Base-by-base conservation (phyloP, 1,140 invertebrate species). In the Drosophila pachea region DNA sequence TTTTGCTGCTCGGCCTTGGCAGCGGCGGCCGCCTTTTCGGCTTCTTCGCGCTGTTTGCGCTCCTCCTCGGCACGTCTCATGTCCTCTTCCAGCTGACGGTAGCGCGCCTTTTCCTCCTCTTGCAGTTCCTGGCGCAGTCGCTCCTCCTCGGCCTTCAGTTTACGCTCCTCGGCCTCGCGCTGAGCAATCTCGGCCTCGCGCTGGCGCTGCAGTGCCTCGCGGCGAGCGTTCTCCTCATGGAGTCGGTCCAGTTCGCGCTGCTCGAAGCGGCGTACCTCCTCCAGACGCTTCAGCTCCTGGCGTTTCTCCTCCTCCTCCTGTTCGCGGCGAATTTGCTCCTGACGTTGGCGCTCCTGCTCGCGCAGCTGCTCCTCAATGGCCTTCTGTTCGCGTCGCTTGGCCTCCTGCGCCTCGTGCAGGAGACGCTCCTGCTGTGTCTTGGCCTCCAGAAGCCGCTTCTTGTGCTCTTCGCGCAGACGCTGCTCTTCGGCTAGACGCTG, bases 291-390 rank as follows among this genome's bases (percentile, higher is more conserved):
- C 29, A 89, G 50, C 12, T 81, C 62, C 8, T 29, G 35, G 2
- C 86, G 86, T 49, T 84, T 78, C 56, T 89, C 84, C 35, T 88
- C 87, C 42, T 88, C 87, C 47, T 86, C 60, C 12, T 78, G 73
- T 12, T 87, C 68, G 32, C 69, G 76, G 5, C 59, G 58, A 5
- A 86, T 75, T 50, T 88, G 67, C 52, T 84, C 74, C 32, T 71
- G 81, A 0, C 86, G 78, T 22, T 71, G 70, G 11, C 68, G 68
- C 38, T 89, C 86, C 54, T 87, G 78, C 45, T 78, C 65, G 56
- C 82, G 59, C 4, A 78, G 40, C 12, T 63, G 62, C n/a, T 75
- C 72, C 11, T 87, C 58, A 4, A 87, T 58, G 33, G 54, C 68
- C 40, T 77, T 59, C 7, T 89, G 68, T 7, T 87, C 73, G 3